These are phyloP conservation scores for Xyrauchen texanus DNA, from an alignment of 2,113 vertebrate species.

Conservation along the genomic window DNA sequence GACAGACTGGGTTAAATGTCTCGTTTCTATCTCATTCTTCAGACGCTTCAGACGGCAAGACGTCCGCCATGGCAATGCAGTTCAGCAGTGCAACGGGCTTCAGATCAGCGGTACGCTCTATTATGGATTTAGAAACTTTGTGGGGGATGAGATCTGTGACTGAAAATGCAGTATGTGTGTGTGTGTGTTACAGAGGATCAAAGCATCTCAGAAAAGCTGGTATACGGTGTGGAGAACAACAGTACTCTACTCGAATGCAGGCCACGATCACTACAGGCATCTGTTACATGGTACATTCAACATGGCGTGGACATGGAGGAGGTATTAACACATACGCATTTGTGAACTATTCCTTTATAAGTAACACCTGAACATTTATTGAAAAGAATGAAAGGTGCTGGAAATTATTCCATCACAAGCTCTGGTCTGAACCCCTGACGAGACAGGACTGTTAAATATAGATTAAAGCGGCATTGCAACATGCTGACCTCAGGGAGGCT, in stretches of 20 bases:
- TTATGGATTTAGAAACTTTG: not conserved
- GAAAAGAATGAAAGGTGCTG: too few relatives aligned
- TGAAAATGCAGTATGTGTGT: not conserved
- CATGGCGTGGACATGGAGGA: slow-evolving; percentile 80
- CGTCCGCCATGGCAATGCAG: slow-evolving; percentile 92
- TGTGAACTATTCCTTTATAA: too few relatives aligned
- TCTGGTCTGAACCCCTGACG: not conserved
- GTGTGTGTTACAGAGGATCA: slow-evolving; percentile 53
- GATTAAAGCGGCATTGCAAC: slow-evolving; percentile 15
- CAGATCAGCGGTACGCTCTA: slow-evolving; percentile 85
- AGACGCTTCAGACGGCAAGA: slow-evolving; percentile 96
- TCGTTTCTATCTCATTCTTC: slow-evolving; percentile 40
- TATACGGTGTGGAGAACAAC: slow-evolving; percentile 90
- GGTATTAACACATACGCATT: slow-evolving; percentile 64
- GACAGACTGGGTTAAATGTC: slow-evolving; percentile 2
- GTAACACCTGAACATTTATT: too few relatives aligned
- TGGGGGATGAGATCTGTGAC: not conserved
- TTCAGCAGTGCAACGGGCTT: slow-evolving; percentile 93
- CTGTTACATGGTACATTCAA: slow-evolving; percentile 89
- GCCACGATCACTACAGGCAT: slow-evolving; percentile 89
- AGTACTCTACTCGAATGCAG: slow-evolving; percentile 92
- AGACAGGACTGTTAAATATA: slow-evolving; percentile 3
- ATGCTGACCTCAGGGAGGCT: not conserved
- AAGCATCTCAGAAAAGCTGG: slow-evolving; percentile 71
- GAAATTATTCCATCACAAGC: not conserved